Evolutionary conservation across 2,797 vertebrate genomes (phyloP).

Genomic region (Ptychadena robeensis): DNA sequence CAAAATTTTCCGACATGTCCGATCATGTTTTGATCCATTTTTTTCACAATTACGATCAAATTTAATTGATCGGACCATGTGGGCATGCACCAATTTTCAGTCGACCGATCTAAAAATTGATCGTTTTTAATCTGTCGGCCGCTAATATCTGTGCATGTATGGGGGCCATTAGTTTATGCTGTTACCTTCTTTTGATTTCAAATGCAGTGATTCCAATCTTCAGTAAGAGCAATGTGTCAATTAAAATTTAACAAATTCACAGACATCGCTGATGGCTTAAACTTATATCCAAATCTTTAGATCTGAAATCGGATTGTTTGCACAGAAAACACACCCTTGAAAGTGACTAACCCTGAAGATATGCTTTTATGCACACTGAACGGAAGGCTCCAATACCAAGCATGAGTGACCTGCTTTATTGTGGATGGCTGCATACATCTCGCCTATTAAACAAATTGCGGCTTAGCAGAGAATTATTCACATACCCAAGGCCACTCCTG

Average conservation of each 20-base stretch:
- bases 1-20: too few species aligned
- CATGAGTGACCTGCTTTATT: slow-evolving; percentile 60
- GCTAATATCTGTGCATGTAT: too few species aligned
- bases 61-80: too few species aligned
- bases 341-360: slow-evolving; percentile 52
- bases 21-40: too few species aligned
- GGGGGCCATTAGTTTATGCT: not conserved
- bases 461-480: slow-evolving; percentile 61
- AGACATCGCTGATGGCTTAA: not conserved
- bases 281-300: slow-evolving; percentile 42
- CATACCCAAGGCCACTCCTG: slow-evolving; percentile 61
- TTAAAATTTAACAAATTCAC: not conserved
- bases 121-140: too few species aligned
- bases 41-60: too few species aligned
- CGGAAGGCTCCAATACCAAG: slow-evolving; percentile 55
- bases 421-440: slow-evolving; percentile 62
- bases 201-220: not conserved
- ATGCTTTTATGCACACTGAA: slow-evolving; percentile 57
- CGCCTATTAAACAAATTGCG: slow-evolving; percentile 60
- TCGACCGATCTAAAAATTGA: too few species aligned
- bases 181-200: not conserved
- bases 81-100: too few species aligned
- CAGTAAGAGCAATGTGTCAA: not conserved
- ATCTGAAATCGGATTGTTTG: slow-evolving; percentile 37
- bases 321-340: slow-evolving; percentile 59